Evolutionary conservation across 2,113 vertebrate species (phyloP), one percentile per base, ranked within the genome.

Genomic region (Tetrao urogallus): DNA sequence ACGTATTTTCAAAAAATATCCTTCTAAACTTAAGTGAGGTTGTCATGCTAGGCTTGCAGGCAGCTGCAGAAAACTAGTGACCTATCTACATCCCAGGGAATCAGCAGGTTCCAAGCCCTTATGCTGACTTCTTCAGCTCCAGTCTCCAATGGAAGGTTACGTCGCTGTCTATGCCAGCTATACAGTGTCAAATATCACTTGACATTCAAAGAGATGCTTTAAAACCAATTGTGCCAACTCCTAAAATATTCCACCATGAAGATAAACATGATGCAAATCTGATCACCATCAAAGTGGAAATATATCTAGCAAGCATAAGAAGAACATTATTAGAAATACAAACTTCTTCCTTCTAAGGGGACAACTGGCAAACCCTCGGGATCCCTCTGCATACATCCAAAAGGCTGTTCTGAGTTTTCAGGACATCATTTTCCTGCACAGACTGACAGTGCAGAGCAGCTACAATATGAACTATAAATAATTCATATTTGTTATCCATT

Each of bases 91-190:
- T 1, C 3, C 11, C 38, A 74, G 13, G 2, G 16, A 2, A 1
- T 17, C 58, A 7, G 16, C n/a, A 50, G 91, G 34, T 13, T 38
- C 32, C 25, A 17, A 82, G 79, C 28, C 15, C n/a, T 48, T 8
- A 43, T 30, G 38, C 65, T 61, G 40, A 11, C 20, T 27, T 84
- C 13, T 64, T 69, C 20, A 82, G 43, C 13, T 57, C 58, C 32
- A 2, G 4, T 52, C 22, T 40, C 24, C 20, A 27, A 6, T 0
- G 32, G 20, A 16, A 76, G 57, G 32, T n/a, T 65, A 40, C 2
- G 6, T 1, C 2, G 7, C 15, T 36, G 50, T 8, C 20, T 40
- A 1, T 3, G 10, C 6, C 25, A 17, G 28, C 11, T 30, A 75
- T 9, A 28, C 24, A 81, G 10, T 5, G 11, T 12, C 48, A 14